Evolutionary conservation across 2,888 invertebrate genomes (phyloP).

Genomic region (Pristionchus japonicus): DNA sequence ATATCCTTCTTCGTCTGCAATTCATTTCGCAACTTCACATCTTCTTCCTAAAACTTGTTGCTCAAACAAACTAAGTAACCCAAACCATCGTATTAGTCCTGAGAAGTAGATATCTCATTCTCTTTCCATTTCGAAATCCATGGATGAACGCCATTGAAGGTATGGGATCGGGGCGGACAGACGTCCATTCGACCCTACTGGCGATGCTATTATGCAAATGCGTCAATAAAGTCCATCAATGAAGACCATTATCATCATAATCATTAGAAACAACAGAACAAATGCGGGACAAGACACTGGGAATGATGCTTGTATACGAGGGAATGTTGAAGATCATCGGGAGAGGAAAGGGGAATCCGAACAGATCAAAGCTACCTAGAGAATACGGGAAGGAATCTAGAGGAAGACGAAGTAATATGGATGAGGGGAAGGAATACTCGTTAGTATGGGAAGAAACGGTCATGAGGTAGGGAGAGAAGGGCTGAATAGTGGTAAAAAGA

Average conservation of each 20-base stretch:
- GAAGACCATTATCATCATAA: too few relatives aligned
- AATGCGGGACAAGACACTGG: not conserved
- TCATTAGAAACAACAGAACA: slow-evolving; percentile 4
- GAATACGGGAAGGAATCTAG: not conserved
- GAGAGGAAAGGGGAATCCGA: not conserved
- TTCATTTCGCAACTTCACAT: not conserved
- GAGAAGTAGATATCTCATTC: not conserved
- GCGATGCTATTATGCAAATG: slow-evolving; percentile 99
- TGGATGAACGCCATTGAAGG: slow-evolving; percentile 79
- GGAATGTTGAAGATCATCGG: not conserved
- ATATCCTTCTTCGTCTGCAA: too few relatives aligned
- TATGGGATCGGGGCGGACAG: slow-evolving; percentile 96
- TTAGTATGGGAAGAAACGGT: not conserved
- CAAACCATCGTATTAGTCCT: not conserved
- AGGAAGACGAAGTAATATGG: not conserved
- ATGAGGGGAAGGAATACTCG: slow-evolving; percentile 27
- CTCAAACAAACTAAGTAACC: too few relatives aligned
- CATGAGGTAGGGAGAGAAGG: slow-evolving; percentile 16
- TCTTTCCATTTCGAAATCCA: not conserved
- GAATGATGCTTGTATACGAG: not conserved
- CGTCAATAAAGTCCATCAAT: too few relatives aligned
- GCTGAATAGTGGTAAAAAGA: not conserved
- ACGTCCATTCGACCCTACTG: slow-evolving; percentile 98
- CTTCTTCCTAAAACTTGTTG: too few relatives aligned
- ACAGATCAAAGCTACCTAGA: not conserved